Evolutionary conservation across 2,888 invertebrate genomes (phyloP), one percentile per base, ranked within the genome.

Genomic region (Agrochola litura): DNA sequence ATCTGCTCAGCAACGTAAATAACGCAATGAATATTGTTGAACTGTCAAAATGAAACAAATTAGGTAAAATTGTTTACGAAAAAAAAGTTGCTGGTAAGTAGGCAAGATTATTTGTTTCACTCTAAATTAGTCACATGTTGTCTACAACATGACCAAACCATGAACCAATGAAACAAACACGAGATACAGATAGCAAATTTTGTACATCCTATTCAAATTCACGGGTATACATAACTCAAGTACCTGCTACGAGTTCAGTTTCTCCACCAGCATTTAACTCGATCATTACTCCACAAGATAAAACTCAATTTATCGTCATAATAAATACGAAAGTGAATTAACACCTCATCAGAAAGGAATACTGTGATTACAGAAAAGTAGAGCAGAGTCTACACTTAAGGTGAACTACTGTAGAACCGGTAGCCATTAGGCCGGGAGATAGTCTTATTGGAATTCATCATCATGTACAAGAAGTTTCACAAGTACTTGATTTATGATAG

Each of bases 251-350:
- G 10, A 16, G n/a, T 64, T 75, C 43, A 65, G 61, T 82, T 75
- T 66, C 77, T 30, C 68, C 25, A 37, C 19, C 52, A 63, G 37
- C 52, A 63, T 46, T 43, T 9, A 81, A 41, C 76, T 64, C 22
- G 25, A 54, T 25, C 37, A 30, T 54, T 54, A 63, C 46, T 56
- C 2, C 22, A 22, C n/a, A 0, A 25, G 64, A 58, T 68, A 64
- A 58, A 64, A 8, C 16, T 37, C n/a, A 46, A 52, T 73, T 81
- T 72, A 73, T 68, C 52, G 58, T 56, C n/a, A 60, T 78, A 84
- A 76, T 79, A 78, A 85, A 79, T 72, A 63, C 65, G 84, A 84
- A 86, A 86, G 84, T 84, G 86, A 84, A 84, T 86, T 86, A 76
- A 76, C 83, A 84, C 86, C 63, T 86, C 86, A 83, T 83, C 61